Evolutionary conservation across 2,888 invertebrate genomes (phyloP).

Genomic region (Nysson spinosus): DNA sequence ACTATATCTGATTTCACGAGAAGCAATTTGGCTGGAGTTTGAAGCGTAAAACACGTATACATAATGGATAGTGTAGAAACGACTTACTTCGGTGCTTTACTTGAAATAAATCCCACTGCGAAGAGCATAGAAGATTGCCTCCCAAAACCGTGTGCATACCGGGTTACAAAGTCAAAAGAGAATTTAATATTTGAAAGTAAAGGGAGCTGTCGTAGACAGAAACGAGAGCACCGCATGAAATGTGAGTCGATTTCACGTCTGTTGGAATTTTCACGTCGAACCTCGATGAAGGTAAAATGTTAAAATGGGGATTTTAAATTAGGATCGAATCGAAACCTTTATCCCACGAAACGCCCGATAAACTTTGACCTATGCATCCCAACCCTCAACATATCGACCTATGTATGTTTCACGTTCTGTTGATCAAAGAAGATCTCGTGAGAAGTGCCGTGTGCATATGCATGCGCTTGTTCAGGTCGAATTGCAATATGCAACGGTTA

Average conservation of each 20-base stretch:
- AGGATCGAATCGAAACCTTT: constrained; percentile 10
- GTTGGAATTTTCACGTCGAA: not conserved
- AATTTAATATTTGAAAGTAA: constrained; percentile 1
- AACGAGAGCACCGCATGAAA: no score
- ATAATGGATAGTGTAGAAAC: no score
- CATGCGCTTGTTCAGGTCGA: not conserved
- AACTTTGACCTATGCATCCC: constrained; percentile 45
- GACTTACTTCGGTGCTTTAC: not conserved
- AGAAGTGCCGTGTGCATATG: not conserved
- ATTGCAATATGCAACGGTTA: not conserved
- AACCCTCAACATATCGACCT: constrained; percentile 28
- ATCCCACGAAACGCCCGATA: constrained; percentile 6
- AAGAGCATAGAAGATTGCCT: not conserved
- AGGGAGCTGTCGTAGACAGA: no score
- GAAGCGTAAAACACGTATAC: no score
- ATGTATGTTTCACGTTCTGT: constrained; percentile 45
- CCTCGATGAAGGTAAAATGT: constrained; percentile 1
- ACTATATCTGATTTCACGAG: no score
- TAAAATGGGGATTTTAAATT: constrained; percentile 17
- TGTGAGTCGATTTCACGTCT: no score
- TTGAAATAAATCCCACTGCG: not conserved
- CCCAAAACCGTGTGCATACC: not conserved
- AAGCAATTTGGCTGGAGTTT: no score
- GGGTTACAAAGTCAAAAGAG: not conserved
- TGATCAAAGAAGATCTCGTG: constrained; percentile 42